Base-by-base conservation (phyloP, 2,888 invertebrate species). In the Eupithecia insigniata region DNA sequence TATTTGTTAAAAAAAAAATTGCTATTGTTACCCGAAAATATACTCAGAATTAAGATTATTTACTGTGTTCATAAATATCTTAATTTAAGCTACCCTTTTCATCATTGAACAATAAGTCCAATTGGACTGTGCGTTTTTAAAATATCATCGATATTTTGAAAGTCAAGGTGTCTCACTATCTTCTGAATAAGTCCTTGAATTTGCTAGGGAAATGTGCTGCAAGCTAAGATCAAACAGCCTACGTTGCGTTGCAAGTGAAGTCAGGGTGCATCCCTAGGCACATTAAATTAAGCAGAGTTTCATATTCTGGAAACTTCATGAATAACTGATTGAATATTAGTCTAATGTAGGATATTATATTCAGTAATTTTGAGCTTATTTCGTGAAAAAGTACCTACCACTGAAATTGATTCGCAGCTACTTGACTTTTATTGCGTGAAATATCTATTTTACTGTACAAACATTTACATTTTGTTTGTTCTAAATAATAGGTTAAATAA, bases 281-380 rank as follows among this genome's bases (percentile, higher is more conserved):
- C 12, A 22, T 34, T 66, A 46, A 32, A 66, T 39, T 46, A n/a
- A 66, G n/a, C 66, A 32, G 14, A 46, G 22, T 66, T 46, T 10
- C 28, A 14, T 16, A 58, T 58, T 58, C 58, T 58, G 16, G 58
- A 16, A 22, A 58, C 70, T 58, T 14, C 28, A 66, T 70, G 70
- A 70, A 66, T 70, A 66, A 66, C 43, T 70, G 43, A 70, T 60
- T 28, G 60, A 66, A 43, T 43, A 43, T 30, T 43, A 60, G 39
- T 2, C 65, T 66, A 22, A 66, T 46, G 39, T 30, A 66, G 66
- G 60, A 30, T 51, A 51, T 22, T 51, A 51, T 51, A 10, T 51
- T 22, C 46, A 51, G n/a, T 22, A 22, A 51, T 51, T 51, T 22
- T 22, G 10, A 22, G n/a, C 46, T 39, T 60, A 70, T 66, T 58